These are phyloP conservation scores for Channallabes apus DNA, from an alignment of 2,797 vertebrate genomes.

Conservation along the genomic window DNA sequence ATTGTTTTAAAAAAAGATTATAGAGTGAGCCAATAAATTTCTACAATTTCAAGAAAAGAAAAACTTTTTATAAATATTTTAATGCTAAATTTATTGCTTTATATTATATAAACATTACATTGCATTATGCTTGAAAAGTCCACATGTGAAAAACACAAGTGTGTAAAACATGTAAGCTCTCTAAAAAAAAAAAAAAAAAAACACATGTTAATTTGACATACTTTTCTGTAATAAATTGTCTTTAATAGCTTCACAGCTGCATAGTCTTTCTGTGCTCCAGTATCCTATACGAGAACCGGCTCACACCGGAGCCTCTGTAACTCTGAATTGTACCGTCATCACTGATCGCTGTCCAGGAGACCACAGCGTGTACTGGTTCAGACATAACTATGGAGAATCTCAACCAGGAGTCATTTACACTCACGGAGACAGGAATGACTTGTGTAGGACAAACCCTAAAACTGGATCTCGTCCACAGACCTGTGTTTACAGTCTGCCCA, in stretches of 20 bases:
- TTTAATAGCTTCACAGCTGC: conserved; percentile 34
- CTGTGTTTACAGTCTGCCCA: conserved; percentile 62
- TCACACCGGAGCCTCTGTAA: conserved; percentile 52
- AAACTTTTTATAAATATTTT: too few species aligned
- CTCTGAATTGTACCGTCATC: conserved; percentile 56
- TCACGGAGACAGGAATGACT: conserved; percentile 9
- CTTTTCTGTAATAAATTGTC: background rate
- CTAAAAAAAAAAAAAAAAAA: background rate
- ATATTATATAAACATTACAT: too few species aligned
- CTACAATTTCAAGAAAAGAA: too few species aligned
- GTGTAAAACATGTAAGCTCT: background rate
- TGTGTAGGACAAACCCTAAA: conserved; percentile 30
- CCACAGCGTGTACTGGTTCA: conserved; percentile 62
- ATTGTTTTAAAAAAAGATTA: background rate
- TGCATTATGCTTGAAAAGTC: background rate
- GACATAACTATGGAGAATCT: conserved; percentile 32
- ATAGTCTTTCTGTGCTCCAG: conserved; percentile 46
- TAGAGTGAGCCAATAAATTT: too few species aligned
- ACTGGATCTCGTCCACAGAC: conserved; percentile 23
- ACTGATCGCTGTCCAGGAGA: conserved; percentile 45
- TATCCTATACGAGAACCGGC: conserved; percentile 36
- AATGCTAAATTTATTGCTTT: too few species aligned
- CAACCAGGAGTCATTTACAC: conserved; percentile 54
- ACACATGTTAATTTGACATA: too few species aligned
- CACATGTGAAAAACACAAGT: background rate